phyloP scores from a whole-genome alignment of 1,140 invertebrate genomes.

The Drosophila triauraria region DNA sequence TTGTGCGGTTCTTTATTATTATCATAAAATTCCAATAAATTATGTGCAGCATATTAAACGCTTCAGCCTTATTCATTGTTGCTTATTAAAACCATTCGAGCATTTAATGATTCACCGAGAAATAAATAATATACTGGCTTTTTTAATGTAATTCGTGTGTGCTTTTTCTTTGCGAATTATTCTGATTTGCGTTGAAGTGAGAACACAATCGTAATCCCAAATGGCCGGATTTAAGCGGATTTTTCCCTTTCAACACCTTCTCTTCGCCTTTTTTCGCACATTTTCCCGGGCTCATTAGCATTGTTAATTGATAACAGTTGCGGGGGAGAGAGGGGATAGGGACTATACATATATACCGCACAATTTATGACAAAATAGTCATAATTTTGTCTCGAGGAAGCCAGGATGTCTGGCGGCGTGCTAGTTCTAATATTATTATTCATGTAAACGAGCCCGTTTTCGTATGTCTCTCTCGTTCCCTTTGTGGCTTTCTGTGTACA shows the following conservation, averaged over 20 bases:
- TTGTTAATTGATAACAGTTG: conserved; percentile 63
- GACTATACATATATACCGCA: neutral
- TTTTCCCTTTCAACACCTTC: conserved; percentile 34
- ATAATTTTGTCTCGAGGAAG: conserved; percentile 26
- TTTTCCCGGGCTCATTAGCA: conserved; percentile 53
- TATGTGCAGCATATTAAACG: conserved; percentile 17
- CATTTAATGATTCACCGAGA: conserved; percentile 7
- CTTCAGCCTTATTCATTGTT: neutral
- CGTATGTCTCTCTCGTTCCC: conserved; percentile 3
- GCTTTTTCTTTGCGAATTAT: conserved; percentile 32
- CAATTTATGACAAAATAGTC: conserved; percentile 51
- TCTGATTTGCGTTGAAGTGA: conserved; percentile 30
- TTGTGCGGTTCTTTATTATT: conserved; percentile 2
- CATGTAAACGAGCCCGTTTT: conserved; percentile 36
- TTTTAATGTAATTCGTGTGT: neutral
- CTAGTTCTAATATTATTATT: conserved; percentile 37
- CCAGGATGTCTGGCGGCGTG: conserved; percentile 9
- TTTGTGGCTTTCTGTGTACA: conserved; percentile 37
- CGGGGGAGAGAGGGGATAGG: neutral
- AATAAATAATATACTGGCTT: conserved; percentile 16
- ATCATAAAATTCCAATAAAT: conserved; percentile 13
- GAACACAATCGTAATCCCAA: conserved; percentile 23
- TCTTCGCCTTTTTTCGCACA: conserved; percentile 11
- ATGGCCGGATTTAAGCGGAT: conserved; percentile 40
- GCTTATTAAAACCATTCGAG: conserved; percentile 18